phyloP scores from a whole-genome alignment of 2,888 invertebrate species.

The Ecdyonurus torrentis region DNA sequence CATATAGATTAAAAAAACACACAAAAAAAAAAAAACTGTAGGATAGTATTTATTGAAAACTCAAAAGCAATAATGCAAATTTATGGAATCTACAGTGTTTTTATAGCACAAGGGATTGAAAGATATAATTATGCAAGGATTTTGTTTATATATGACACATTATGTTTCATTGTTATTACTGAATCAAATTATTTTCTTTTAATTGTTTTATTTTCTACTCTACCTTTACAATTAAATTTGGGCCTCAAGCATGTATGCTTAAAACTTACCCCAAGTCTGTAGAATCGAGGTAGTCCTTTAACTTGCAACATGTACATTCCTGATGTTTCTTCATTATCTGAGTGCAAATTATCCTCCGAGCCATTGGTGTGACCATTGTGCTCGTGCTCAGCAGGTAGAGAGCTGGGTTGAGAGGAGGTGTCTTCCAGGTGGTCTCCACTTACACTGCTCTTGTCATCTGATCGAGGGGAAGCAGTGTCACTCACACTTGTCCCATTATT shows the following conservation, averaged over 20 bases:
- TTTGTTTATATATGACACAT: too few relatives aligned
- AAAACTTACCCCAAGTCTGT: slow-evolving; percentile 57
- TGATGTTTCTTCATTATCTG: slow-evolving; percentile 31
- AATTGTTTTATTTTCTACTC: too few relatives aligned
- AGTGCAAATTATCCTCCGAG: not conserved
- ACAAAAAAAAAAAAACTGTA: too few relatives aligned
- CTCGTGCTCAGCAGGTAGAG: not conserved
- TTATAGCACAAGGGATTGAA: too few relatives aligned
- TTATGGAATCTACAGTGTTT: too few relatives aligned
- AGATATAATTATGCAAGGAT: too few relatives aligned
- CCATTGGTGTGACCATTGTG: not conserved
- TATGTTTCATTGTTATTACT: too few relatives aligned
- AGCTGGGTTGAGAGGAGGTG: not conserved
- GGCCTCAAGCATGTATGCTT: not conserved
- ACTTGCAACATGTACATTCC: slow-evolving; percentile 83
- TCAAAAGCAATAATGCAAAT: too few relatives aligned
- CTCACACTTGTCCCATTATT: not conserved
- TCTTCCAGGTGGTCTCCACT: not conserved
- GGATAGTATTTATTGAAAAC: too few relatives aligned
- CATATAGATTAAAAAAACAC: too few relatives aligned
- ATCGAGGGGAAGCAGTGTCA: not conserved
- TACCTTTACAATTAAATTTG: too few relatives aligned
- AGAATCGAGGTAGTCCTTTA: slow-evolving; percentile 60
- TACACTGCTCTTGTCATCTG: not conserved
- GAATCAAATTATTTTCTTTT: too few relatives aligned